These are phyloP conservation scores for Hypocryptadius cinnamomeus DNA, from an alignment of 2,113 vertebrate genomes.

Conservation along the genomic window DNA sequence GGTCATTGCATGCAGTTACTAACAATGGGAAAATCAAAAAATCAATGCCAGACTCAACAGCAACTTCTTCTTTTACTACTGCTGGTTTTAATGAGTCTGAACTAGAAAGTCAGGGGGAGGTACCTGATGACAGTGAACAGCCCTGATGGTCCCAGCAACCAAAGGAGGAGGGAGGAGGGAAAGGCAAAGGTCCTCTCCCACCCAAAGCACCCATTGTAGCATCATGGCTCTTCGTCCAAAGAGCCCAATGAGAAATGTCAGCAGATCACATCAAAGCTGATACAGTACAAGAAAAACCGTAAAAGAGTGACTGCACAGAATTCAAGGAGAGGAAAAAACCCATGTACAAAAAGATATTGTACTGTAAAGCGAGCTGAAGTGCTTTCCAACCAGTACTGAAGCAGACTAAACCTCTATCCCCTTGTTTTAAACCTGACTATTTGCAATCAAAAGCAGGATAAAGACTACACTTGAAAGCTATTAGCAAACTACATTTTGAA, in stretches of 20 bases:
- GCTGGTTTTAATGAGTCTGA: neutral
- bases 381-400: neutral
- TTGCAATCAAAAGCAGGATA: neutral
- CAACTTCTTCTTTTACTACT: neutral
- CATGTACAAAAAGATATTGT: neutral
- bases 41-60: neutral
- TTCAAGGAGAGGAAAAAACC: neutral
- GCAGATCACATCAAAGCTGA: neutral
- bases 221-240: neutral
- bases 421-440: neutral
- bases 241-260: fast-evolving
- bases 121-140: neutral
- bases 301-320: fast-evolving
- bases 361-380: neutral
- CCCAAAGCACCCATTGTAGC: neutral
- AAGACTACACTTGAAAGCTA: neutral
- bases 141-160: neutral
- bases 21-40: neutral
- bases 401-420: neutral
- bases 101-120: neutral
- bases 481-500: conserved; percentile 30
- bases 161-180: neutral
- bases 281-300: neutral
- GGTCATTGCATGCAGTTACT: neutral
- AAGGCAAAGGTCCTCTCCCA: neutral